Conservation (phyloP, 2,113 vertebrate genomes). For the Colinus virginianus region DNA sequence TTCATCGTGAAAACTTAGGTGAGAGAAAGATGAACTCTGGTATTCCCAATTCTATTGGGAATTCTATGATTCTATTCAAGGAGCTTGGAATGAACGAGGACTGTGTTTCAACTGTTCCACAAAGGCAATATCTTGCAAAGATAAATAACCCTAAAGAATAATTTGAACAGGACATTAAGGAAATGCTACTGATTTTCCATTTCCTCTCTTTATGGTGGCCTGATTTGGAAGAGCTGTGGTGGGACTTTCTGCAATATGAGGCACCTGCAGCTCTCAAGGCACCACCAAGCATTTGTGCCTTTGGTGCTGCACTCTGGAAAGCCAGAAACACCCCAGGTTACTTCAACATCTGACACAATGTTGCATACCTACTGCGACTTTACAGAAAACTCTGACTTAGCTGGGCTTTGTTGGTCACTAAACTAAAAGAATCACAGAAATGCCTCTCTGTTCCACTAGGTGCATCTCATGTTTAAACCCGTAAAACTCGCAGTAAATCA, state of each 20-base stretch:
- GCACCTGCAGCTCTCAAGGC: neutral
- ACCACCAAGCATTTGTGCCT: fast-evolving
- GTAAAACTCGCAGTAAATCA: neutral
- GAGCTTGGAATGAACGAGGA: neutral
- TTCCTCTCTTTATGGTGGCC: neutral
- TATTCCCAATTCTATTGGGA: too few relatives aligned
- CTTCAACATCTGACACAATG: neutral
- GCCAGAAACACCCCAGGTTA: neutral
- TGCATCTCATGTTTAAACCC: neutral
- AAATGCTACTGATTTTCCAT: neutral
- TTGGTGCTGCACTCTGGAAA: fast-evolving
- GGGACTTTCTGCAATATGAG: fast-evolving
- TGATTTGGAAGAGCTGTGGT: neutral
- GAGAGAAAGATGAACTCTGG: neutral
- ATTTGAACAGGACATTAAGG: neutral
- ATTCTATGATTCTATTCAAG: neutral
- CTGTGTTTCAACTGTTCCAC: fast-evolving
- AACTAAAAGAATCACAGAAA: neutral
- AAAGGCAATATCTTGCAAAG: neutral
- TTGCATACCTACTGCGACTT: neutral
- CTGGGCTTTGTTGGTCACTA: neutral
- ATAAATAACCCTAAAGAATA: neutral
- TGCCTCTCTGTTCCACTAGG: fast-evolving
- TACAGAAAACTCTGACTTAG: neutral
- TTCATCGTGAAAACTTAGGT: neutral